Evolutionary conservation across 2,113 vertebrate species (phyloP).

Genomic region (Colistium nudipinnis): DNA sequence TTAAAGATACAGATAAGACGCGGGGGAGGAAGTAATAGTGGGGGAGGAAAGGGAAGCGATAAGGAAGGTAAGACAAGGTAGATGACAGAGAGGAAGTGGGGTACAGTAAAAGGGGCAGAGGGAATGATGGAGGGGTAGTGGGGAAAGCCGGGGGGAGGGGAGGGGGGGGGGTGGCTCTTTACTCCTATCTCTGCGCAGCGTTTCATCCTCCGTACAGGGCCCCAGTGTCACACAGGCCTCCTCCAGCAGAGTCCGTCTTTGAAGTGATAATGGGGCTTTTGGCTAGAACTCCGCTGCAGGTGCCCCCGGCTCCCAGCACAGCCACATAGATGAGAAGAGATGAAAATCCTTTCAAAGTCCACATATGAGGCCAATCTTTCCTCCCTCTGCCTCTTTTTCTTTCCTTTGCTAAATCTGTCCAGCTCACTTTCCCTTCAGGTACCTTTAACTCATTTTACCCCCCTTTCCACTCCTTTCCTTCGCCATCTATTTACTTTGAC

Average conservation of each 20-base stretch:
- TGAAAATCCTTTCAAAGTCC: conserved; percentile 66
- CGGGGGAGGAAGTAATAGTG: conserved; percentile 43
- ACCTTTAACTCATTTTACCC: conserved; percentile 46
- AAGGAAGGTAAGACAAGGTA: conserved; percentile 54
- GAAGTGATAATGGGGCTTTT: conserved; percentile 78
- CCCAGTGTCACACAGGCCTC: conserved; percentile 63
- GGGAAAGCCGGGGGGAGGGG: conserved; percentile 26
- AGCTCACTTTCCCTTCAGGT: conserved; percentile 57
- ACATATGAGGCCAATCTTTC: conserved; percentile 64
- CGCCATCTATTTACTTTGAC: conserved; percentile 32
- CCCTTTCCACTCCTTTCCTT: conserved; percentile 23
- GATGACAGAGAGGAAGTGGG: conserved; percentile 54
- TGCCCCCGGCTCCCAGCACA: conserved; percentile 63
- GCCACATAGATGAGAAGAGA: conserved; percentile 67
- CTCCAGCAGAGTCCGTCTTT: conserved; percentile 69
- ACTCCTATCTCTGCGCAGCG: conserved; percentile 48
- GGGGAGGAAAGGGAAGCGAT: conserved; percentile 47
- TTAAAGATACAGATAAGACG: conserved; percentile 64
- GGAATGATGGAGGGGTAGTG: conserved; percentile 27
- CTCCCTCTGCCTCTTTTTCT: conserved; percentile 39
- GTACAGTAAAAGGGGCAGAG: conserved; percentile 35
- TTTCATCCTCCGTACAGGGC: conserved; percentile 65
- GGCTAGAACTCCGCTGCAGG: conserved; percentile 73
- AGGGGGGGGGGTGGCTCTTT: conserved; percentile 42
- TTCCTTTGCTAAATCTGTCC: conserved; percentile 48